Evolutionary conservation across 2,113 vertebrate genomes (phyloP), one percentile per base, ranked within the genome.

Genomic region (Hypocryptadius cinnamomeus): DNA sequence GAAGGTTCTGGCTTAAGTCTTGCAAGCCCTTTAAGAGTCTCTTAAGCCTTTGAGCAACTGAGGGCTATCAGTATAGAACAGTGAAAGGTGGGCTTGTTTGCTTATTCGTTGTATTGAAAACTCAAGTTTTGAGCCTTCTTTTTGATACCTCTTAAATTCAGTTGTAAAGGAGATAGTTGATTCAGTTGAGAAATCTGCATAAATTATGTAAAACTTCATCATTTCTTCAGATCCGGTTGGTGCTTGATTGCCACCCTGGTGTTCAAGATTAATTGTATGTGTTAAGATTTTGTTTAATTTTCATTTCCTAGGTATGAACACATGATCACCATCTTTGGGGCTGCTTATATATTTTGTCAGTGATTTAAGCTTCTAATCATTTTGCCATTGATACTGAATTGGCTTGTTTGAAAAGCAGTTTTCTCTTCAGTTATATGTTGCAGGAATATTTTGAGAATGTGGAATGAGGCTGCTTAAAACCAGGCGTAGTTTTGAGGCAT

Each of bases 401-500:
- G 24, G 8, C 40, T 64, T 50, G 15, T 53, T 85, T 51, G 44
- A 85, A 88, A 87, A 68, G 31, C 15, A 2, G 0, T 66, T 90
- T 84, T 68, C n/a, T 48, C 25, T 85, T 82, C 51, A 39, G 28
- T n/a, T 61, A 17, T 56, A 12, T 47, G 10, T 59, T 78, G 60
- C 19, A 28, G 18, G 7, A 15, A 15, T 50, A 27, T 54, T 84
- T 31, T 85, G 31, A 68, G 51, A 63, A 37, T 15, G 30, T 56
- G 28, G 35, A 89, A 60, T 18, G 18, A 82, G 16, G 3, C 48
- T 27, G 6, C 70, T 85, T 40, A 54, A 53, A 94, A 70, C 11
- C 18, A 28, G 25, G 14, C 0, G 0, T 31, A 51, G 7, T 51
- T 78, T 47, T 74, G 44, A 61, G 56, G 42, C 1, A 1, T 27